Base-by-base conservation (phyloP, 2,113 vertebrate genomes). In the Noctilio leporinus region DNA sequence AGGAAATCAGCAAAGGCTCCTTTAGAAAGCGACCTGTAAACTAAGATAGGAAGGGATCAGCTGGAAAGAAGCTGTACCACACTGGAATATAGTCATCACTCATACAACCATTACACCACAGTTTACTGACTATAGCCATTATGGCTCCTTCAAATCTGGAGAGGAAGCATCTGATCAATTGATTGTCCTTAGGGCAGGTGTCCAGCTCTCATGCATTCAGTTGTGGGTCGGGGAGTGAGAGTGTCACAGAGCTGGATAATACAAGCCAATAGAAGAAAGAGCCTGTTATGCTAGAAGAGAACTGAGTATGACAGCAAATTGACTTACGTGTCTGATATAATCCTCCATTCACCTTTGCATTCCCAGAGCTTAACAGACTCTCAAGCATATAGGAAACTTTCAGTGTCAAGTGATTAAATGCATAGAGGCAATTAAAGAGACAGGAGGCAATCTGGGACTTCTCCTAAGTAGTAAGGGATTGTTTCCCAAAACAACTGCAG, bases 381-480 rank as follows among this genome's bases (percentile, higher is more conserved):
- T 26, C 49, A 93, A 33, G 17, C 51, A 47, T 19, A 64, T 0
- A 84, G 73, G n/a, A 94, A 75, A 45, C 15, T 49, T 67, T 84
- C 78, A 64, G 1, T 12, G 43, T 70, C 85, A 69, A 86, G 30
- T 86, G 95, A 89, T 59, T 89, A 78, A 95, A 65, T 93, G n/a
- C 93, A 83, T 53, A 94, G 94, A 84, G 35, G 72, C 62, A 95
- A 93, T 91, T 96, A 94, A 81, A 97, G 47, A 86, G 35, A 73
- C 16, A 57, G 69, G 64, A 96, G 80, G 55, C 51, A 83, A 85
- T 76, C 59, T 62, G 55, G 47, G 35, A 38, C 47, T 62, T 91
- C 59, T 64, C 33, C 57, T 93, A 80, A 92, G 45, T 28, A 83
- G 57, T 28, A 91, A 94, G 78, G 43, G 88, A 82, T 69, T 7